A percentile compares a stretch with the other conserved stretches of the same genome.
Conservation (phyloP, 2,888 invertebrate species). For the Nephrotoma appendiculata region DNA sequence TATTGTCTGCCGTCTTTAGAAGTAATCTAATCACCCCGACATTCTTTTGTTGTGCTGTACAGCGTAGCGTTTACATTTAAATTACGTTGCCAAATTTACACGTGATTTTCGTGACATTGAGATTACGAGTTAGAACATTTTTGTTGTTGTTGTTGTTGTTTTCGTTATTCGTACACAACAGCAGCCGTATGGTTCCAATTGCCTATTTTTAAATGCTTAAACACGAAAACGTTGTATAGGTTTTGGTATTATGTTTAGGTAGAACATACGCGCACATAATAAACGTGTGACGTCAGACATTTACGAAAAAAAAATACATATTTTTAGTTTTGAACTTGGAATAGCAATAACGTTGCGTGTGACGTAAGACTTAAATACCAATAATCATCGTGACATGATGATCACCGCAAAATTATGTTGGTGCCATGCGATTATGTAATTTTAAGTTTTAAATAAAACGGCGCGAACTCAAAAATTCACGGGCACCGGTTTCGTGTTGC, state of each 20-base stretch:
- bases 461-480: background rate
- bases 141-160: background rate
- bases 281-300: background rate
- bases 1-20: background rate
- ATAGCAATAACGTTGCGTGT: background rate
- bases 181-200: background rate
- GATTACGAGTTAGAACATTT: background rate
- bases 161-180: background rate
- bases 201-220: background rate
- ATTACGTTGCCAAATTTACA: background rate
- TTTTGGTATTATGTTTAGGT: background rate
- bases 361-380: background rate
- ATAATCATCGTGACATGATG: background rate
- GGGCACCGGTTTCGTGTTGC: background rate
- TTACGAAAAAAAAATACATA: background rate
- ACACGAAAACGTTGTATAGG: background rate
- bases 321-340: background rate
- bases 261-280: background rate
- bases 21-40: background rate
- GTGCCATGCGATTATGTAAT: background rate
- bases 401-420: background rate
- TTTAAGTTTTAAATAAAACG: background rate
- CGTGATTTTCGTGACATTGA: background rate
- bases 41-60: background rate
- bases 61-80: background rate